Base-by-base conservation (phyloP, 2,797 vertebrate species). In the Capromys pilorides region DNA sequence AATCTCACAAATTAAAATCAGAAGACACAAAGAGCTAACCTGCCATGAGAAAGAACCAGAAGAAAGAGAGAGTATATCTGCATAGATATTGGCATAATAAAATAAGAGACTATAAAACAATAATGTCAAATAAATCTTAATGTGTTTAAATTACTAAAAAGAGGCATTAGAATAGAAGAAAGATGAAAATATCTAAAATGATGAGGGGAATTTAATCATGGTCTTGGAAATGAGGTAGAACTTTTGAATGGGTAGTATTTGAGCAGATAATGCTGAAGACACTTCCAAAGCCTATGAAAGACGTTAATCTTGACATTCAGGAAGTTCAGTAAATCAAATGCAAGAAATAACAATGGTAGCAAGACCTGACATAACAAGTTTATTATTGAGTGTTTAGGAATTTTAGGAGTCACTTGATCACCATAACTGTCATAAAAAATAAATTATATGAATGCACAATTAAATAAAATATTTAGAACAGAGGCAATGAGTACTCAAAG, bases 401-500 rank as follows among this genome's bases (percentile, higher is more conserved):
- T 78, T 94, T 62, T 73, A 24, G 41, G 5, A 81, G 54, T 24
- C 2, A 24, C 5, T n/a, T 90, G 71, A 84, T 83, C 75, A 94
- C 21, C 6, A 75, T 57, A 85, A 16, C 6, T 22, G 81, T 83
- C 49, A 88, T 83, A 88, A 88, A 92, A 64, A 85, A 54, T 66
- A 93, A 62, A 81, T 67, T n/a, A 82, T 10, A 73, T 18, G 64
- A 92, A 94, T 67, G 36, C 26, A 84, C 31, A 86, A 54, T 89
- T 73, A 79, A 88, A 54, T 81, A 75, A 16, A 64, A 67, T 67
- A 57, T 82, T 88, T 51, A 91, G 88, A 85, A 67, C 22, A 94
- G 41, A 86, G 22, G 13, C 28, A 77, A 82, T 22, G 41, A 62
- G 67, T 75, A 67, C 5, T 78, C 66, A 41, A 81, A 94, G 61